phyloP scores from a whole-genome alignment of 2,888 invertebrate genomes.

The Drosophila tripunctata region DNA sequence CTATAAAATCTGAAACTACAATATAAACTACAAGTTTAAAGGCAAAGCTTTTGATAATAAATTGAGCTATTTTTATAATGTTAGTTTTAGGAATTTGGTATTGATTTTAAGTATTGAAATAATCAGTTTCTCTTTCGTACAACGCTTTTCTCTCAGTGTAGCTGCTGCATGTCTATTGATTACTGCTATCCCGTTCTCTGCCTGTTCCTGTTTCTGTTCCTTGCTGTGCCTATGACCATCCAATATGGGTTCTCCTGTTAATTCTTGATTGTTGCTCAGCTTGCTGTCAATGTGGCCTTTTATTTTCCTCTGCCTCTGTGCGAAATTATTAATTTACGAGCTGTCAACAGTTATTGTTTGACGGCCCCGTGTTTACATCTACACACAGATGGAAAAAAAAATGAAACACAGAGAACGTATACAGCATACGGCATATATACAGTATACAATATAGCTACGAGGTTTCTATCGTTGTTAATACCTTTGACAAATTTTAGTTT shows the following conservation, averaged over 20 bases:
- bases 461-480: slow-evolving; percentile 53
- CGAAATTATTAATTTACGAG: slow-evolving; percentile 79
- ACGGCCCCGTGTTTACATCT: slow-evolving; percentile 70
- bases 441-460: too few species aligned
- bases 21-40: too few species aligned
- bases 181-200: background rate
- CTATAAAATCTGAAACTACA: too few species aligned
- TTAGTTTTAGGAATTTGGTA: too few species aligned
- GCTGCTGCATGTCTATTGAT: slow-evolving; percentile 44
- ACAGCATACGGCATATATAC: background rate
- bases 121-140: too few species aligned
- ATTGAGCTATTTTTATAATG: too few species aligned
- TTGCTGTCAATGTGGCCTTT: slow-evolving; percentile 26
- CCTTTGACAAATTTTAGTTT: slow-evolving; percentile 70
- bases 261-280: slow-evolving; percentile 35
- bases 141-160: too few species aligned
- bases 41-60: too few species aligned
- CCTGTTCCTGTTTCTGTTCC: slow-evolving; percentile 21
- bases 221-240: slow-evolving; percentile 4
- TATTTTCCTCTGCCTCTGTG: slow-evolving; percentile 47
- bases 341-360: slow-evolving; percentile 78
- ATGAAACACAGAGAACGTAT: background rate
- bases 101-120: too few species aligned
- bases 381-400: slow-evolving; percentile 27
- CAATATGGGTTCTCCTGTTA: background rate